These are phyloP conservation scores for Platygyra sinensis DNA, from an alignment of 64 coral and sea anemone species.

Conservation along the genomic window DNA sequence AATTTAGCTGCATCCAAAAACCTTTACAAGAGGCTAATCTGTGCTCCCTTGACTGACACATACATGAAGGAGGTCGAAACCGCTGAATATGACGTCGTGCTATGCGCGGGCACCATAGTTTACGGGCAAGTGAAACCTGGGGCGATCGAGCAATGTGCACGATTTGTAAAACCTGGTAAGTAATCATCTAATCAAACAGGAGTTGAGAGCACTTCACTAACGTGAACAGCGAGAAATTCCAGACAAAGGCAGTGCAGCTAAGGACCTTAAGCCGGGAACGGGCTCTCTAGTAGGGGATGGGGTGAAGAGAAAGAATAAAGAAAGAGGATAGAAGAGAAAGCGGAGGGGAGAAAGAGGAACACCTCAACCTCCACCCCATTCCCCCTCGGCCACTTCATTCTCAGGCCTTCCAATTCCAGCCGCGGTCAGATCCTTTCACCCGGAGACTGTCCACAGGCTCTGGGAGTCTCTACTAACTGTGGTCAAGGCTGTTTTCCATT, in stretches of 20 bases:
- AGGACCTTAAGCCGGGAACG: not conserved
- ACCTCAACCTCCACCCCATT: no score
- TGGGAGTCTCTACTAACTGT: no score
- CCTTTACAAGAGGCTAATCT: slow-evolving; percentile 65
- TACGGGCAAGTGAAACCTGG: slow-evolving; percentile 48
- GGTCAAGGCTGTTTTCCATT: no score
- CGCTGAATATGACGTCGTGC: slow-evolving; percentile 54
- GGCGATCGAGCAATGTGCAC: slow-evolving; percentile 49
- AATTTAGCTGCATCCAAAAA: slow-evolving; percentile 32
- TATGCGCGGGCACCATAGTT: slow-evolving; percentile 48
- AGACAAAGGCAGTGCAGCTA: no score
- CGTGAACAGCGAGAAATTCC: no score
- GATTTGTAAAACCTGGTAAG: slow-evolving; percentile 67
- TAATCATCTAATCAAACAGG: not conserved
- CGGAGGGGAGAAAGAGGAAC: not conserved
- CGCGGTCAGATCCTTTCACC: no score
- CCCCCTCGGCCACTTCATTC: no score
- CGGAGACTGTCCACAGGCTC: no score
- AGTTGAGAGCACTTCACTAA: no score
- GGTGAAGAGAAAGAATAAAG: no score
- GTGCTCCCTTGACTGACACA: slow-evolving; percentile 41
- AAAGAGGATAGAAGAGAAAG: not conserved
- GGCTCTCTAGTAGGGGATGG: no score
- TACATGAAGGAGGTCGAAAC: slow-evolving; percentile 41
- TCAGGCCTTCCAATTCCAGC: no score